Evolutionary conservation across 2,797 vertebrate species (phyloP), one percentile per base, ranked within the genome.

Genomic region (Cyprinodon diabolis): DNA sequence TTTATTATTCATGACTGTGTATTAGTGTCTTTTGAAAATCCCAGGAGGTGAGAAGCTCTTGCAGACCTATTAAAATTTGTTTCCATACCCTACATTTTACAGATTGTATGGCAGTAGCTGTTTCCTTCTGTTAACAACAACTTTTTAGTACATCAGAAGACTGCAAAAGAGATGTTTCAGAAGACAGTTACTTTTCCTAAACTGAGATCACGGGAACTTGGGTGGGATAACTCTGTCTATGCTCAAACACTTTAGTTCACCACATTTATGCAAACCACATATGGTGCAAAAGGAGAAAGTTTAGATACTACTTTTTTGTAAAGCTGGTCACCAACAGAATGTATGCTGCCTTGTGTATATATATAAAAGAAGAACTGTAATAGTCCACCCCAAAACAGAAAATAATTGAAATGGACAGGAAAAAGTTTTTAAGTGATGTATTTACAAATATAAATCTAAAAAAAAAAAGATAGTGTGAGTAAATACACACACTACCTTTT

Each of bases 121-220:
- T 82, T 69, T 63, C 75, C 66, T 66, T 63, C 37, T 43, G 13
- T 19, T 63, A n/a, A 43, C 19, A 63, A 11, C 21, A 63, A n/a
- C 30, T 87, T 84, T 83, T 78, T 79, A 78, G 86, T 21, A 65
- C 67, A 66, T 72, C 74, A 74, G 47, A 81, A 75, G 78, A 66
- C 77, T 62, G 75, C 79, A 70, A 35, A 77, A 73, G 45, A 74
- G 12, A 57, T 51, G 66, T 76, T 47, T 70, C 52, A 21, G 78
- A 69, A 47, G 21, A 65, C 21, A 47, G 55, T 52, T 21, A 58
- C 65, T 58, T 70, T 43, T 68, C 30, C 63, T 19, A 76, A 77
- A 66, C 13, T 57, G 13, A 8, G 13, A 70, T 23, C 58, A 66
- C 17, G 5, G n/a, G 25, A 73, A 49, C 43, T 7, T 57, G 52